Percentiles rank a stretch among this genome's conserved stretches.
Conservation (phyloP, 2,888 invertebrate species). For the Lomographa bimaculata region DNA sequence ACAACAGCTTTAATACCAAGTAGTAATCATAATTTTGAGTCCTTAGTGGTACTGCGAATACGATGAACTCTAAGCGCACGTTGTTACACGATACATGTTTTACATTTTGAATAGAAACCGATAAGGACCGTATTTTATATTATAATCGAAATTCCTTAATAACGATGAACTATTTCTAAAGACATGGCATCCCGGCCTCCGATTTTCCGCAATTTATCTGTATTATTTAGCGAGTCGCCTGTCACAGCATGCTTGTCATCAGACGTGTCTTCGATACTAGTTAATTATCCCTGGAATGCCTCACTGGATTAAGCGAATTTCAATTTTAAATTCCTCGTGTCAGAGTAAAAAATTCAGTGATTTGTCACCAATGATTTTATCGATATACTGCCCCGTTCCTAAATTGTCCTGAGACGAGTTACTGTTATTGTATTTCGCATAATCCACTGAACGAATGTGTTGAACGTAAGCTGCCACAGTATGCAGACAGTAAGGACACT, state of each 20-base stretch:
- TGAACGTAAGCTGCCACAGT: slow-evolving; percentile 36
- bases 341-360: slow-evolving; percentile 77
- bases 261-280: slow-evolving; percentile 78
- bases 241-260: slow-evolving; percentile 36
- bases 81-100: too few relatives aligned
- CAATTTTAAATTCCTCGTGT: slow-evolving; percentile 45
- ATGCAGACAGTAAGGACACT: slow-evolving; percentile 15
- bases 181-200: slow-evolving; percentile 9
- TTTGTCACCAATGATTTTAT: slow-evolving; percentile 78
- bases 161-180: slow-evolving; percentile 2
- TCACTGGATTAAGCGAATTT: slow-evolving; percentile 74
- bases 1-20: background rate
- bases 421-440: slow-evolving; percentile 64
- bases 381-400: slow-evolving; percentile 76
- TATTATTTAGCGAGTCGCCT: slow-evolving; percentile 23
- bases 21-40: too few relatives aligned
- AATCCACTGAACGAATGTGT: slow-evolving; percentile 63
- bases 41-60: too few relatives aligned
- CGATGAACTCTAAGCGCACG: too few relatives aligned
- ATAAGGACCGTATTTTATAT: too few relatives aligned
- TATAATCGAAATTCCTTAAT: slow-evolving; percentile 3
- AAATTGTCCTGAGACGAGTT: slow-evolving; percentile 57
- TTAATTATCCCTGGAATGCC: slow-evolving; percentile 42
- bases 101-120: too few relatives aligned
- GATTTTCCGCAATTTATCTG: slow-evolving; percentile 31